phyloP scores from a whole-genome alignment of 1,140 invertebrate genomes.

The Batillaria attramentaria region DNA sequence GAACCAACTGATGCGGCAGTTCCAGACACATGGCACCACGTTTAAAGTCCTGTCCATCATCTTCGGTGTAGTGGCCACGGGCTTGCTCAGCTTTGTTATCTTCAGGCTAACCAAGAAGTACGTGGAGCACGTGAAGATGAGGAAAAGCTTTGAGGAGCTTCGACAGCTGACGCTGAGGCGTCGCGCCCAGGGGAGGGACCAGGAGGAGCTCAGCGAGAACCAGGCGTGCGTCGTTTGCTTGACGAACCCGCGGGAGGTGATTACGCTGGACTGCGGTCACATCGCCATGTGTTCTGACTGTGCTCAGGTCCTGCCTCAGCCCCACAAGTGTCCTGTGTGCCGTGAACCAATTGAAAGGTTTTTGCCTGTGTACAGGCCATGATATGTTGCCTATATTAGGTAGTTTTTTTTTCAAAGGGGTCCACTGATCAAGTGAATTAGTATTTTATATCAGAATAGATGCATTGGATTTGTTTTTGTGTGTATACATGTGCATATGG shows the following conservation, averaged over 20 bases:
- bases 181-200: conserved; percentile 12
- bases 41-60: conserved; percentile 59
- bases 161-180: conserved; percentile 24
- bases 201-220: conserved; percentile 27
- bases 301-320: conserved; percentile 58
- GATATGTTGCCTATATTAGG: background rate
- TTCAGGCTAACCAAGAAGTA: conserved; percentile 48
- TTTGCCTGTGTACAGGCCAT: conserved; percentile 61
- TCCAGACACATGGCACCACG: conserved; percentile 50
- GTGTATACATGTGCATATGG: too few relatives aligned
- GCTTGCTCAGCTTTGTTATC: conserved; percentile 50
- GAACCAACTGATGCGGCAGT: conserved; percentile 59
- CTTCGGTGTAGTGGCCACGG: conserved; percentile 50
- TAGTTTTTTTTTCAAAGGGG: background rate
- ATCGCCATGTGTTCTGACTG: conserved; percentile 71
- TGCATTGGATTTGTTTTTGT: too few relatives aligned
- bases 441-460: too few relatives aligned
- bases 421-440: background rate
- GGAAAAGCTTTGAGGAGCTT: conserved; percentile 43
- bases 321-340: conserved; percentile 71
- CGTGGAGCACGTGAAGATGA: conserved; percentile 34
- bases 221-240: conserved; percentile 70
- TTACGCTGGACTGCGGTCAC: conserved; percentile 71
- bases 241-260: conserved; percentile 66
- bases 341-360: conserved; percentile 57